Conservation (phyloP, 2,113 vertebrate genomes). For the Cyprinodon variegatus region DNA sequence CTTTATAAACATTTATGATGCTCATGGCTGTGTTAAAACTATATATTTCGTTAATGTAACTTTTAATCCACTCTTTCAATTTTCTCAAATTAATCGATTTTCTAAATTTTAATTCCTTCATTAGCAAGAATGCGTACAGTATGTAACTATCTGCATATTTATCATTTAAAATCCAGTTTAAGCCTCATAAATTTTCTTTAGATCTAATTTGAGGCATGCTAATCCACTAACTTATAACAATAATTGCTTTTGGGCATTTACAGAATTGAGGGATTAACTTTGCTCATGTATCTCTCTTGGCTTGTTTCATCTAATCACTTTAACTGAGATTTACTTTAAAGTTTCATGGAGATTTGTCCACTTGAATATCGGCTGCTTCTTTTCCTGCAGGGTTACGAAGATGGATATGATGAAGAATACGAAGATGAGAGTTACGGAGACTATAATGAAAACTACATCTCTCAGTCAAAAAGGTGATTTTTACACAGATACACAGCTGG, state of each 20-base stretch:
- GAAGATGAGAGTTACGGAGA: constrained; percentile 92
- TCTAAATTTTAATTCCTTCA: neutral
- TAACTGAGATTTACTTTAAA: constrained; percentile 48
- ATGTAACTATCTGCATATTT: neutral
- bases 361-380: constrained; percentile 16
- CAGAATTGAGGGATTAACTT: constrained; percentile 52
- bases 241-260: constrained; percentile 59
- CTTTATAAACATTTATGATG: too few species aligned
- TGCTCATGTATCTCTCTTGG: constrained; percentile 57
- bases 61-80: too few species aligned
- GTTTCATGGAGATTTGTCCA: constrained; percentile 24
- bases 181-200: constrained; percentile 59
- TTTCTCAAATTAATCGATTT: too few species aligned
- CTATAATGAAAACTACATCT: constrained; percentile 90
- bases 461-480: constrained; percentile 90
- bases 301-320: constrained; percentile 47
- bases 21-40: too few species aligned
- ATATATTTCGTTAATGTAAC: too few species aligned
- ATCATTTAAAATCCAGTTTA: constrained; percentile 36
- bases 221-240: constrained; percentile 57
- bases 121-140: neutral
- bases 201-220: constrained; percentile 1
- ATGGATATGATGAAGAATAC: constrained; percentile 94
- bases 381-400: constrained; percentile 88
- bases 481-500: neutral